Evolutionary conservation across 2,113 vertebrate genomes (phyloP).

Genomic region (Ranitomeya imitator): DNA sequence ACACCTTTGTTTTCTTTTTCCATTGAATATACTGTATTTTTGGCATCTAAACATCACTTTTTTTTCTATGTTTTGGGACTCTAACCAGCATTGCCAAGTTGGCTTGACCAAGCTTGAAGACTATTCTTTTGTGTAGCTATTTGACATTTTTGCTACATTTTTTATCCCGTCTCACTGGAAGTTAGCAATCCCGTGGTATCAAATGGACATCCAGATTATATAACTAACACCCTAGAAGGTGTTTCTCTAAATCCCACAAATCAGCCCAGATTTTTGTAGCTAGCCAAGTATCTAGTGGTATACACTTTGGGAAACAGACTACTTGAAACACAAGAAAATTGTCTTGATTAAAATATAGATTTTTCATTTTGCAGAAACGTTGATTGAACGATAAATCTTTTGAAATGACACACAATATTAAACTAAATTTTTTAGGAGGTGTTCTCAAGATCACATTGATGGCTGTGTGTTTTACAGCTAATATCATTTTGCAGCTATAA

Average conservation of each 20-base stretch:
- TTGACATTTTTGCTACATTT: not conserved
- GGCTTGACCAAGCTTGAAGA: not conserved
- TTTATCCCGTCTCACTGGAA: not conserved
- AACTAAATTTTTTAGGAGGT: no score
- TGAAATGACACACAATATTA: no score
- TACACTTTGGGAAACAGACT: not conserved
- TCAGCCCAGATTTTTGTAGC: not conserved
- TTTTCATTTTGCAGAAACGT: not conserved
- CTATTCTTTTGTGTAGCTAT: not conserved
- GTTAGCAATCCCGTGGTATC: not conserved
- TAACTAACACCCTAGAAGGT: not conserved
- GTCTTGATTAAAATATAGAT: not conserved
- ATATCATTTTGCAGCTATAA: no score
- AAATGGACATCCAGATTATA: not conserved
- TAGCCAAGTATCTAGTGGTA: not conserved
- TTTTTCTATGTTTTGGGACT: not conserved
- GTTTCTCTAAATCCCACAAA: not conserved
- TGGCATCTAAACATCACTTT: not conserved
- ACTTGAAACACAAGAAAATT: not conserved
- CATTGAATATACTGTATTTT: no score
- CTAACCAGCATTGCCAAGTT: not conserved
- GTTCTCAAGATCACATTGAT: no score
- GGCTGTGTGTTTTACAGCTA: no score
- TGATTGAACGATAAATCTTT: not conserved
- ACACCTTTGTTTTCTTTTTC: no score